Evolutionary conservation across 2,888 invertebrate species (phyloP), one percentile per base, ranked within the genome.

Genomic region (Phengaris arion): DNA sequence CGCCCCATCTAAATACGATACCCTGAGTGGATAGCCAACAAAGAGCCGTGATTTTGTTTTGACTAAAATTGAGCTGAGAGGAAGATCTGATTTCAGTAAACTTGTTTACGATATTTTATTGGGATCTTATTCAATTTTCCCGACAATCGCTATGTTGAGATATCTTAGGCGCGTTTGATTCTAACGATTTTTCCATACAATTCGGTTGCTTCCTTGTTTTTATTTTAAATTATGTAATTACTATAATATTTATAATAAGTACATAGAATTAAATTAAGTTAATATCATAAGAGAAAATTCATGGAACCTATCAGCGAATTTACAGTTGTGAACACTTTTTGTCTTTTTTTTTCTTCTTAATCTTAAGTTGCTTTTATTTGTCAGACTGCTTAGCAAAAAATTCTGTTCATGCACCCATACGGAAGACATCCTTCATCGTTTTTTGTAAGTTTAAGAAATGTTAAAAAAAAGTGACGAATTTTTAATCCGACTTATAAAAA

Each of bases 41-140:
- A 92, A 91, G 86, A 88, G 84, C 86, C 85, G 84, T 87, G 92
- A 93, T 92, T 92, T 91, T 92, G 91, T 93, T 93, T 92, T 92
- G 92, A 91, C 91, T 91, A 88, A 90, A 90, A 89, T 87, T 85
- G 85, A 85, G 84, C 83, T 83, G 81, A 82, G 82, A 83, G 82
- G 80, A 79, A 83, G 86, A 90, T 92, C 90, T 82, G 83, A 85
- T 92, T 92, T 85, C 92, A 85, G 85, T 82, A 85, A 89, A 87
- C 88, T 86, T 86, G 87, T 88, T 89, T 87, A 79, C 77, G 86
- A 86, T 85, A 84, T 70, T 75, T 75, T 70, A 75, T 70, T 70
- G 64, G 52, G 51, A 59, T 57, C 55, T 51, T 9, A 74, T 74
- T 74, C 64, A 64, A 64, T 64, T 64, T 64, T 4, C 35, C 6